phyloP scores from a whole-genome alignment of 2,888 invertebrate genomes.

The Tromatobia lineatoria region DNA sequence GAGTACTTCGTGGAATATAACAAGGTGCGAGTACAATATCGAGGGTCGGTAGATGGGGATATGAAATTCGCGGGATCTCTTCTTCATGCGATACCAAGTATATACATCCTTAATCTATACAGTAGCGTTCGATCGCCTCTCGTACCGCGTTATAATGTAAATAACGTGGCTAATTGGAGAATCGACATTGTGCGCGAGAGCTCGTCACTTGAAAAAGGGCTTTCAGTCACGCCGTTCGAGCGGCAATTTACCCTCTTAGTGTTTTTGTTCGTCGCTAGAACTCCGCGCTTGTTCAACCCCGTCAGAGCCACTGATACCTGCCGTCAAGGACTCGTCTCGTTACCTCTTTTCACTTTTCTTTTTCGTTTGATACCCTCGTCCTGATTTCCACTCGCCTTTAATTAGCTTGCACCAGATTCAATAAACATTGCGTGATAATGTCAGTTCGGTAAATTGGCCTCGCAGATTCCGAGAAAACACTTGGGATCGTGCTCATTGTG shows the following conservation, averaged over 20 bases:
- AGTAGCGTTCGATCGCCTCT: constrained; percentile 77
- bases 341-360: constrained; percentile 59
- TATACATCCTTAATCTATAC: constrained; percentile 39
- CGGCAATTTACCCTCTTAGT: constrained; percentile 69
- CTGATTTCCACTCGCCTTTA: constrained; percentile 70
- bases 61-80: not conserved
- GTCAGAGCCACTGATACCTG: constrained; percentile 65
- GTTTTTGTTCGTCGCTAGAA: constrained; percentile 75
- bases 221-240: constrained; percentile 78
- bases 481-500: constrained; percentile 41
- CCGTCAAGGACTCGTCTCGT: constrained; percentile 63
- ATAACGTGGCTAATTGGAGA: constrained; percentile 85
- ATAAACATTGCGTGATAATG: constrained; percentile 71
- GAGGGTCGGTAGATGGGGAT: constrained; percentile 25
- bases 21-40: constrained; percentile 23
- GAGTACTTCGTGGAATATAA: constrained; percentile 31
- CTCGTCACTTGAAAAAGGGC: constrained; percentile 76
- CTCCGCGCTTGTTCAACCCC: constrained; percentile 59
- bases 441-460: constrained; percentile 62
- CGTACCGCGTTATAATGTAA: constrained; percentile 81
- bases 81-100: not conserved
- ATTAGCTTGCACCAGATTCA: constrained; percentile 80
- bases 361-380: constrained; percentile 15
- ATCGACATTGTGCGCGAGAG: constrained; percentile 78
- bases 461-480: constrained; percentile 44